phyloP scores from a whole-genome alignment of 2,113 vertebrate species.

The Donacobius atricapilla region DNA sequence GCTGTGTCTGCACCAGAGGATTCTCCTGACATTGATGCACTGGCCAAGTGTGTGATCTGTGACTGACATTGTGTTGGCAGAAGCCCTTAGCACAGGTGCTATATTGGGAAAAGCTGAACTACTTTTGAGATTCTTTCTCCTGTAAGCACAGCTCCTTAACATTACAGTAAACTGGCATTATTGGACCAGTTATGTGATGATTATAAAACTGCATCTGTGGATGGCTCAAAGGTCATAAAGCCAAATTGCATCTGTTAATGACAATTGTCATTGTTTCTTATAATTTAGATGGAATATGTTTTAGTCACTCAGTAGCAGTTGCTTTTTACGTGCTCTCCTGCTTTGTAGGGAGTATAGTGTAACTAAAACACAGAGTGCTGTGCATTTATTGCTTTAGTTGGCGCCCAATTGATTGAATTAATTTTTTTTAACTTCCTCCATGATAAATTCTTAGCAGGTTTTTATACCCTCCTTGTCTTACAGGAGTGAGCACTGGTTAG shows the following conservation, averaged over 20 bases:
- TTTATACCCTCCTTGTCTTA: neutral
- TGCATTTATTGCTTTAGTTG: neutral
- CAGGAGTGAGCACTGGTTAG: neutral
- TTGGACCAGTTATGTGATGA: neutral
- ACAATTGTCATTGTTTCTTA: neutral
- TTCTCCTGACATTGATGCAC: neutral
- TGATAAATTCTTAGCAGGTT: neutral
- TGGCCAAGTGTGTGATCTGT: neutral
- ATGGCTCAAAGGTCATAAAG: neutral
- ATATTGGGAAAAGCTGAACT: neutral
- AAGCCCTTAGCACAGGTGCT: conserved; percentile 15
- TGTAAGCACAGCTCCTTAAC: neutral
- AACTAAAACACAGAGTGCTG: neutral
- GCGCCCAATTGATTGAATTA: neutral
- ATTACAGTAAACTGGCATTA: neutral
- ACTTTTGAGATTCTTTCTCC: neutral
- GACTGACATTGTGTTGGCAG: neutral
- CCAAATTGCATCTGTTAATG: neutral
- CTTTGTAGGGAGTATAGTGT: neutral
- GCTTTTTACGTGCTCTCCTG: neutral
- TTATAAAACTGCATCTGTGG: neutral
- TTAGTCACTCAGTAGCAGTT: neutral
- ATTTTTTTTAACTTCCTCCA: neutral
- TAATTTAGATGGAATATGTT: neutral
- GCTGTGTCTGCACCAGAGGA: neutral